These are phyloP conservation scores for Amphiura filiformis DNA, from an alignment of 35 echinoderm and acorn worm genomes.

Conservation along the genomic window DNA sequence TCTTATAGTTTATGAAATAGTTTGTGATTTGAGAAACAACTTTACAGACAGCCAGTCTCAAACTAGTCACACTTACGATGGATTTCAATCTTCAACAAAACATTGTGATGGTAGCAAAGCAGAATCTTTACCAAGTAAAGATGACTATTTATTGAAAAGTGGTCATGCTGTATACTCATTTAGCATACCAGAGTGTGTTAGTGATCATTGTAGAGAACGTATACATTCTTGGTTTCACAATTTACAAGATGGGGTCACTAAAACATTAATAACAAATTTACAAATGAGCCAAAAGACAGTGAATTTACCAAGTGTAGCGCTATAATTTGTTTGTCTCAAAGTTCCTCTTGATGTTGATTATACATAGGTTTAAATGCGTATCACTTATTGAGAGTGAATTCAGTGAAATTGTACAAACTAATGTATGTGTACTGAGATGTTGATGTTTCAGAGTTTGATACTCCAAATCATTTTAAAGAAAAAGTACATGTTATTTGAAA, in stretches of 20 bases:
- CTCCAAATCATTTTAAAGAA: too few species aligned
- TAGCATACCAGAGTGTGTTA: constrained; percentile 47
- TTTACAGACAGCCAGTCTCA: too few species aligned
- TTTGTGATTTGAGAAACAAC: neutral
- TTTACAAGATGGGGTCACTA: neutral
- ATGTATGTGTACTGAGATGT: too few species aligned
- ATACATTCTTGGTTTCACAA: constrained; percentile 31
- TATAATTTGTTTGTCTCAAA: too few species aligned
- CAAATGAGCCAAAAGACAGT: neutral
- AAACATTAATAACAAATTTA: neutral
- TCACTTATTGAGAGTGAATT: too few species aligned
- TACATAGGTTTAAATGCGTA: too few species aligned
- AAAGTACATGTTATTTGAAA: too few species aligned
- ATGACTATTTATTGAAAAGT: neutral
- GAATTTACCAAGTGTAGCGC: constrained; percentile 37
- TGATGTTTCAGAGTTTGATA: too few species aligned
- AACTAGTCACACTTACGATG: neutral
- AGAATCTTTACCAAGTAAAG: neutral
- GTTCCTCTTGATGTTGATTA: too few species aligned
- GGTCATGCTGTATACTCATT: constrained; percentile 52
- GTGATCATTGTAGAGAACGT: neutral
- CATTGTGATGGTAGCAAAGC: neutral
- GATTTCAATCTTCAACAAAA: neutral
- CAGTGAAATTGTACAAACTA: too few species aligned
- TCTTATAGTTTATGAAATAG: constrained; percentile 47